These are phyloP conservation scores for Sarcophaga rosellei DNA, from an alignment of 2,888 invertebrate genomes.

Conservation along the genomic window DNA sequence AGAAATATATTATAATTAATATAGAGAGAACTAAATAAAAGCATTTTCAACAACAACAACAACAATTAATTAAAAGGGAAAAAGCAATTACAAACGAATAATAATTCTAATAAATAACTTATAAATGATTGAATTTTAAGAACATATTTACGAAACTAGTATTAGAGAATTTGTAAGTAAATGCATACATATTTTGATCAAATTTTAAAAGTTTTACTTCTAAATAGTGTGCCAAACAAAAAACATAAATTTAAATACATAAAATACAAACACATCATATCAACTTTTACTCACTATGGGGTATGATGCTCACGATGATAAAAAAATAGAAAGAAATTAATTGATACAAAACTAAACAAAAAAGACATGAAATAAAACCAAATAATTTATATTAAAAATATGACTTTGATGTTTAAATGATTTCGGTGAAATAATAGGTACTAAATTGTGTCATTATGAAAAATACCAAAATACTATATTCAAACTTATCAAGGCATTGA, in stretches of 20 bases:
- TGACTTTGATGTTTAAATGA: too few species aligned
- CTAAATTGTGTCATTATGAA: too few species aligned
- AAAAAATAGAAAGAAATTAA: too few species aligned
- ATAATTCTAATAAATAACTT: conserved; percentile 28
- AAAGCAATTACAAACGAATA: conserved; percentile 61
- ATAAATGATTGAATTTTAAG: conserved; percentile 54
- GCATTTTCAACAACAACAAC: too few species aligned
- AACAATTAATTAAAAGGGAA: neutral
- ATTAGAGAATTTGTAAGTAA: conserved; percentile 45
- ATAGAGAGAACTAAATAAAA: too few species aligned
- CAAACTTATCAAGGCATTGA: too few species aligned
- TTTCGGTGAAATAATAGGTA: too few species aligned
- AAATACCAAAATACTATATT: too few species aligned
- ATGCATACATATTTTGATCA: conserved; percentile 55
- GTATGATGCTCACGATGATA: conserved; percentile 40
- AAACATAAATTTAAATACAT: conserved; percentile 12
- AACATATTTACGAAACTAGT: conserved; percentile 59
- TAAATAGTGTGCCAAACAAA: conserved; percentile 54
- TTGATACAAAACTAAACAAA: too few species aligned
- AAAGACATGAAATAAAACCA: too few species aligned
- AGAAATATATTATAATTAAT: too few species aligned
- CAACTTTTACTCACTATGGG: conserved; percentile 72
- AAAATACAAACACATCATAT: conserved; percentile 68
- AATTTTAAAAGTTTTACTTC: conserved; percentile 61
- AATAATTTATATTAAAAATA: too few species aligned